These are phyloP conservation scores for Drosophila pectinifera DNA, from an alignment of 1,140 invertebrate species.

Conservation along the genomic window DNA sequence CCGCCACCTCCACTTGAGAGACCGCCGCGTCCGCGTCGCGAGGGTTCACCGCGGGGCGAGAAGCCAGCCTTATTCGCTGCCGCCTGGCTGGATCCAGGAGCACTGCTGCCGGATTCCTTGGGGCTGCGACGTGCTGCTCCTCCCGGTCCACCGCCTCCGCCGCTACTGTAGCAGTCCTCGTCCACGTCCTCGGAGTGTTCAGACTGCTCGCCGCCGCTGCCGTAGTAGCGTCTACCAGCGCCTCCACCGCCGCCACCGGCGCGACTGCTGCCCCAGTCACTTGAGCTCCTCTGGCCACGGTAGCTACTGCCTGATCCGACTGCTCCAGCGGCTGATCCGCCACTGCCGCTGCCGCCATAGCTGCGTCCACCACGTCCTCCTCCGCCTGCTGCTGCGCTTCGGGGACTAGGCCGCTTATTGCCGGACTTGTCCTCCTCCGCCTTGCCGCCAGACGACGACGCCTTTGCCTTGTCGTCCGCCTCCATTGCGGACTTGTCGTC, in stretches of 20 bases:
- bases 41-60: conserved; percentile 93
- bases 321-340: conserved; percentile 61
- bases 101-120: conserved; percentile 41
- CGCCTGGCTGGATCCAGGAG: conserved; percentile 5
- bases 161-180: conserved; percentile 73
- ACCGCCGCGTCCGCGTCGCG: conserved; percentile 90
- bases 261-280: conserved; percentile 67
- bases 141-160: conserved; percentile 27
- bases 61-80: conserved; percentile 85
- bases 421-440: conserved; percentile 6
- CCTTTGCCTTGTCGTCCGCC: conserved; percentile 51
- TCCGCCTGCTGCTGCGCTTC: conserved; percentile 70
- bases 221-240: conserved; percentile 73
- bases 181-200: conserved; percentile 80
- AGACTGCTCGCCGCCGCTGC: conserved; percentile 66
- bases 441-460: conserved; percentile 18
- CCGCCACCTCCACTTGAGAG: conserved; percentile 66
- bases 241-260: conserved; percentile 28
- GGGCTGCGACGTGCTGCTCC: conserved; percentile 63
- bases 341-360: conserved; percentile 58
- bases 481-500: conserved; percentile 26
- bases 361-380: conserved; percentile 47
- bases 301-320: conserved; percentile 81
- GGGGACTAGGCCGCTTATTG: conserved; percentile 79
- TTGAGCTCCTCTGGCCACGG: conserved; percentile 55